Evolutionary conservation across 1,140 invertebrate species (phyloP), one percentile per base, ranked within the genome.

Genomic region (Drosophila pachea): DNA sequence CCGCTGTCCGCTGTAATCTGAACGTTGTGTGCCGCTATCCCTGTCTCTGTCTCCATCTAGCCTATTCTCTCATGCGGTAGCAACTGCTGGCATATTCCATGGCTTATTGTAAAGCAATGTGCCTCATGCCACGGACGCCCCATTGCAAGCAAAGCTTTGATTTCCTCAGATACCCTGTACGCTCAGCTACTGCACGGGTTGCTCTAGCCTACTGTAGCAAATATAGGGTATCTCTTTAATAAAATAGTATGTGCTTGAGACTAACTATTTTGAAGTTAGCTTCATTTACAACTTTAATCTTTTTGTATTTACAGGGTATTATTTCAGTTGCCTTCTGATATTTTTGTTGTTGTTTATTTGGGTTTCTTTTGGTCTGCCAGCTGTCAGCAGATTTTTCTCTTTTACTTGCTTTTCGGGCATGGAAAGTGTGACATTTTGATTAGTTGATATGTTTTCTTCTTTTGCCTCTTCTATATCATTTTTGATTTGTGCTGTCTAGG

Each of bases 401-500:
- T 54, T 63, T 47, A 14, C 40, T 9, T 62, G 62, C 64, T 58
- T 65, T 75, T 73, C 67, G 73, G 59, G 68, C 70, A 69, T 79
- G 81, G 79, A 84, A 84, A 84, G 79, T 84, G 81, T 81, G 81
- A 84, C 81, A 77, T 81, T 84, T 84, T 84, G 77, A 84, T 84
- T 81, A 81, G 82, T 84, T 81, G 47, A 81, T 71, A 60, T 56
- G 64, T 55, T 73, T 74, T 38, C 36, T 3, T 22, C 22, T 22
- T 22, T 3, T 22, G 22, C 22, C 22, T 22, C 14, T 14, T n/a
- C 4, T 43, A 43, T 43, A 43, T 43, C 14, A n/a, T 14, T 7
- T 14, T 6, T 43, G 14, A 14, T 43, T 43, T 14, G 12, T 14
- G 33, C 40, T 52, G 42, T 43, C 43, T 43, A 38, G 35, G 31